Evolutionary conservation across 2,888 invertebrate genomes (phyloP).

Genomic region (Onchidella celtica): DNA sequence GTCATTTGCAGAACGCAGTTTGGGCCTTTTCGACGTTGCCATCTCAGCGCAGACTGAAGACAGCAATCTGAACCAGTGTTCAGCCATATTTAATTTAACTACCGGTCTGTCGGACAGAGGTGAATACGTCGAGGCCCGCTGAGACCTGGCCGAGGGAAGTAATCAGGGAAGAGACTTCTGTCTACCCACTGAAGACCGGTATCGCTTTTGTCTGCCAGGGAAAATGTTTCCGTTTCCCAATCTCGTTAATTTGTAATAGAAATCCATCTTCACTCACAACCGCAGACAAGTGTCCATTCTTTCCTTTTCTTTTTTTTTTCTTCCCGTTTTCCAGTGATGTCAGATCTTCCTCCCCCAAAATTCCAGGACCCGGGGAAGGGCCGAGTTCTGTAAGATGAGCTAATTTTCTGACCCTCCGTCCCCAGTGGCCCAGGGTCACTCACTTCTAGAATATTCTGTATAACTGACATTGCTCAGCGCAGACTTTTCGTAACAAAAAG

Average conservation of each 20-base stretch:
- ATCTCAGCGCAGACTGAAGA: background rate
- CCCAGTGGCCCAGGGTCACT: no score
- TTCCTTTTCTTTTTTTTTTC: no score
- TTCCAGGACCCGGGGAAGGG: no score
- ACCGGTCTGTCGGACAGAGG: constrained; percentile 24
- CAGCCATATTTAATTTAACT: constrained; percentile 44
- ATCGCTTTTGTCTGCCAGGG: constrained; percentile 31
- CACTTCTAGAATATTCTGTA: no score
- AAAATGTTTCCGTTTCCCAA: constrained; percentile 40
- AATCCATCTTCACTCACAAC: constrained; percentile 15
- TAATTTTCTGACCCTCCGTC: no score
- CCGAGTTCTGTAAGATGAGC: no score
- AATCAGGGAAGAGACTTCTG: constrained; percentile 17
- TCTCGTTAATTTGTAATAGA: constrained; percentile 39
- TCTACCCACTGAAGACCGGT: constrained; percentile 1
- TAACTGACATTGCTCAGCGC: no score
- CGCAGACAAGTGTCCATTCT: constrained; percentile 29
- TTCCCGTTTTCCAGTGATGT: constrained; percentile 7
- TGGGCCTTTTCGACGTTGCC: background rate
- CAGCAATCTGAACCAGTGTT: constrained; percentile 42
- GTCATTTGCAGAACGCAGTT: background rate
- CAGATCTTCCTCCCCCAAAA: background rate
- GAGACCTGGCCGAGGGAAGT: constrained; percentile 21
- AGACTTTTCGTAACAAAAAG: no score
- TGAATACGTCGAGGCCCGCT: constrained; percentile 14